Percentiles rank a stretch among this genome's conserved stretches.
Conservation (phyloP, 1,140 invertebrate species). For the Drosophila pandora region DNA sequence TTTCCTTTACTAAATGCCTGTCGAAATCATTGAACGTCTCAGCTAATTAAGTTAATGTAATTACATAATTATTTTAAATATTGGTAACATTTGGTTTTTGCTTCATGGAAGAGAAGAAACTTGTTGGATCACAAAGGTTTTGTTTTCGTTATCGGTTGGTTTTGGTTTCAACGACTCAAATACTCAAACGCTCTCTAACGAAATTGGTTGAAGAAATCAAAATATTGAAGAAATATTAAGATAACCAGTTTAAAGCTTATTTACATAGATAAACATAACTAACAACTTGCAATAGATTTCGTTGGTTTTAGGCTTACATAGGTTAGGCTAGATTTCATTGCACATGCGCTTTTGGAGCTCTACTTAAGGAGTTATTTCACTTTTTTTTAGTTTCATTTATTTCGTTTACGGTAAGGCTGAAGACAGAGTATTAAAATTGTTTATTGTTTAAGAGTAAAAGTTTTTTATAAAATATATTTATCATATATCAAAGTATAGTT, state of each 20-base stretch:
- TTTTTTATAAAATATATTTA: conserved; percentile 80
- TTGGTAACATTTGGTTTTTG: conserved; percentile 43
- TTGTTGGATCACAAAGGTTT: conserved; percentile 82
- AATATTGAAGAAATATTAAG: conserved; percentile 39
- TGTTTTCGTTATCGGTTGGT: conserved; percentile 23
- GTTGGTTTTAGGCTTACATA: conserved; percentile 49
- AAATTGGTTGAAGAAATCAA: conserved; percentile 52
- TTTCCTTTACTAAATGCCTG: conserved; percentile 67
- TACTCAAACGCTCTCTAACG: conserved; percentile 47
- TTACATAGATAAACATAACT: conserved; percentile 71
- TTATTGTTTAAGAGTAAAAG: conserved; percentile 77
- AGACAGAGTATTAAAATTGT: conserved; percentile 78
- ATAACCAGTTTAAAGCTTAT: conserved; percentile 73
- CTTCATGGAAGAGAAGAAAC: conserved; percentile 83
- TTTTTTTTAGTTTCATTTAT: conserved; percentile 31
- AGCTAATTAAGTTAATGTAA: conserved; percentile 75
- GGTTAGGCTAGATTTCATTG: conserved; percentile 29
- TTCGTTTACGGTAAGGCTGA: conserved; percentile 69
- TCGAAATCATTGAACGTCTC: conserved; percentile 77
- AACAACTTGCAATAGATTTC: conserved; percentile 61
- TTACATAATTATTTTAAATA: conserved; percentile 68
- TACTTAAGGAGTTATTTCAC: conserved; percentile 36
- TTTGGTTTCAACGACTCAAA: conserved; percentile 3
- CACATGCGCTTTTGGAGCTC: conserved; percentile 26
- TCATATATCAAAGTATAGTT: conserved; percentile 79